A percentile compares a stretch with the other conserved stretches of the same genome.
Conservation (phyloP, 1,140 invertebrate species). For the Zaprionus capensis region DNA sequence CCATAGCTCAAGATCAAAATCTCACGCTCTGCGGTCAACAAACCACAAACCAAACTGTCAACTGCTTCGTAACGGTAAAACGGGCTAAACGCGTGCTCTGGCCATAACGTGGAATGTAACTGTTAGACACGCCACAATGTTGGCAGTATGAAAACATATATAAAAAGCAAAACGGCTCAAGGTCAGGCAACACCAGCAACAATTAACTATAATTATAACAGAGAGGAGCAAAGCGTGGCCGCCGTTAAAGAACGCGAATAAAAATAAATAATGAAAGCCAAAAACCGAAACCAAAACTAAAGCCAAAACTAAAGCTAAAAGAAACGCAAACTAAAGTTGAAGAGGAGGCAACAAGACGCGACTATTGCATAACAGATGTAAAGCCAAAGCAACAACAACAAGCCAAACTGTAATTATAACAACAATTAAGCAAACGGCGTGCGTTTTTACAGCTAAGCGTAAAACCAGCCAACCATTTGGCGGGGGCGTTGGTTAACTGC, state of each 20-base stretch:
- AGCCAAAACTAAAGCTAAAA: slow-evolving; percentile 36
- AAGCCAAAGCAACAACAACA: slow-evolving; percentile 35
- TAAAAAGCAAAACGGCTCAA: slow-evolving; percentile 63
- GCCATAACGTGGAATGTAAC: slow-evolving; percentile 48
- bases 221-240: slow-evolving; percentile 48
- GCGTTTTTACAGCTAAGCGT: slow-evolving; percentile 79
- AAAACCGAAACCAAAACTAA: slow-evolving; percentile 71
- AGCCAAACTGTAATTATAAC: slow-evolving; percentile 75
- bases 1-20: neutral
- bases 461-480: slow-evolving; percentile 68
- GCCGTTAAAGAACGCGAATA: slow-evolving; percentile 44
- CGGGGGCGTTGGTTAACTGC: slow-evolving; percentile 19
- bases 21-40: slow-evolving; percentile 37
- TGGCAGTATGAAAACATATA: slow-evolving; percentile 28
- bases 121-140: slow-evolving; percentile 56
- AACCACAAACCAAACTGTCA: slow-evolving; percentile 38
- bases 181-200: slow-evolving; percentile 58
- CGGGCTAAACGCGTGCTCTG: slow-evolving; percentile 10
- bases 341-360: slow-evolving; percentile 37
- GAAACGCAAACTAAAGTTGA: slow-evolving; percentile 11
- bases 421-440: slow-evolving; percentile 83
- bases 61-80: slow-evolving; percentile 29
- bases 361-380: slow-evolving; percentile 69
- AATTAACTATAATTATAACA: slow-evolving; percentile 77
- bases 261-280: slow-evolving; percentile 76